A percentile compares a stretch with the other conserved stretches of the same genome.
phyloP scores from a whole-genome alignment of 2,888 invertebrate genomes.

The Drosophila hawaiiensis region DNA sequence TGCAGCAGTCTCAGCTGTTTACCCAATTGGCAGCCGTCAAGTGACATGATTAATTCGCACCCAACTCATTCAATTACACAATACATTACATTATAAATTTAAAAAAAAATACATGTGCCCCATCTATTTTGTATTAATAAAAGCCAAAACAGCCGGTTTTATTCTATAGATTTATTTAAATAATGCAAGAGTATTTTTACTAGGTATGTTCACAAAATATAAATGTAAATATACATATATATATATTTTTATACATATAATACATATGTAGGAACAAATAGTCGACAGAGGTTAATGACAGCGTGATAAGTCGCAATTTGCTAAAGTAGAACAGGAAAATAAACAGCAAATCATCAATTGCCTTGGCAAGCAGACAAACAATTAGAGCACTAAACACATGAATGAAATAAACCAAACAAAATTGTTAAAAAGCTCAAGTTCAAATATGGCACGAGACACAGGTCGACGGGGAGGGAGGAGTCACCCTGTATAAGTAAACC shows the following conservation, averaged over 20 bases:
- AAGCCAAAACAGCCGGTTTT: background rate
- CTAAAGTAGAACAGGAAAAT: slow-evolving; percentile 38
- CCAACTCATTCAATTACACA: slow-evolving; percentile 43
- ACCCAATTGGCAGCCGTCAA: slow-evolving; percentile 41
- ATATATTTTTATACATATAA: slow-evolving; percentile 4
- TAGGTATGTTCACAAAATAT: background rate
- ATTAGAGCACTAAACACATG: slow-evolving; percentile 19
- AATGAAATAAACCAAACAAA: slow-evolving; percentile 4
- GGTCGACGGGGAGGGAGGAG: background rate
- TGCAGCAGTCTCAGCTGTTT: slow-evolving; percentile 30
- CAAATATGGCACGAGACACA: background rate
- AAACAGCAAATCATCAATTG: slow-evolving; percentile 38
- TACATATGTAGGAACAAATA: slow-evolving; percentile 12
- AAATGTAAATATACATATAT: background rate
- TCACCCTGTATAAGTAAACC: slow-evolving; percentile 12
- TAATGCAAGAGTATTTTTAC: background rate
- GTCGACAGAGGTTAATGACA: slow-evolving; percentile 50
- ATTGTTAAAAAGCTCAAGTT: slow-evolving; percentile 1
- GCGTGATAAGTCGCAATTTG: slow-evolving; percentile 33
- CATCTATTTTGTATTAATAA: slow-evolving; percentile 4
- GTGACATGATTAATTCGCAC: slow-evolving; percentile 48
- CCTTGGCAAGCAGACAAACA: slow-evolving; percentile 12
- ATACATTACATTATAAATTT: slow-evolving; percentile 37
- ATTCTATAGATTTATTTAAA: slow-evolving; percentile 1
- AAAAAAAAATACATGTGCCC: slow-evolving; percentile 28